Percentiles rank a stretch among this genome's conserved stretches.
phyloP scores from a whole-genome alignment of 2,888 invertebrate species.

The Tetrapedia diversipes region DNA sequence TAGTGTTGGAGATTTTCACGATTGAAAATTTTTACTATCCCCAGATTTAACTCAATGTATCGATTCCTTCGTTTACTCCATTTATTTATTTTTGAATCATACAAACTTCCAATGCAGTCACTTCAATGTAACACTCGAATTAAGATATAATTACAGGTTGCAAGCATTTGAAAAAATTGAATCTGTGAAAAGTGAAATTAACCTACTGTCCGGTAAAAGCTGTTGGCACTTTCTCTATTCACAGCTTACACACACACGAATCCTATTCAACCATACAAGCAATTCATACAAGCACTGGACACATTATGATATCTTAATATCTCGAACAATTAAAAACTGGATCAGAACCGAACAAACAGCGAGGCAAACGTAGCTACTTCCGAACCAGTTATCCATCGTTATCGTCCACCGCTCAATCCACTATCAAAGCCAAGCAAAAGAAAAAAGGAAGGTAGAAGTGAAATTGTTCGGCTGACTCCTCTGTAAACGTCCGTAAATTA shows the following conservation, averaged over 20 bases:
- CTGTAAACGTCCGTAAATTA: constrained; percentile 63
- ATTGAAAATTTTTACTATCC: constrained; percentile 23
- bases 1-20: constrained; percentile 59
- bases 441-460: constrained; percentile 11
- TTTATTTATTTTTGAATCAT: no score
- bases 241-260: background rate
- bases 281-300: constrained; percentile 14
- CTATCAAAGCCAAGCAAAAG: constrained; percentile 17
- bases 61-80: no score
- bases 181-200: no score
- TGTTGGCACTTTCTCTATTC: no score
- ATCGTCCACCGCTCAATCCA: constrained; percentile 16
- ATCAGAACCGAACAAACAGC: constrained; percentile 30
- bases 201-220: no score
- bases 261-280: background rate
- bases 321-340: constrained; percentile 8
- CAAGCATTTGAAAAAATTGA: no score
- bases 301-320: background rate
- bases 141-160: no score
- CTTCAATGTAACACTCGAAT: no score
- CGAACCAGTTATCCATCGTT: constrained; percentile 19
- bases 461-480: constrained; percentile 23
- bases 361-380: constrained; percentile 19
- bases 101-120: no score
- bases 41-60: background rate